Conservation (phyloP, 2,113 vertebrate genomes). For the Neodon shergylaensis region DNA sequence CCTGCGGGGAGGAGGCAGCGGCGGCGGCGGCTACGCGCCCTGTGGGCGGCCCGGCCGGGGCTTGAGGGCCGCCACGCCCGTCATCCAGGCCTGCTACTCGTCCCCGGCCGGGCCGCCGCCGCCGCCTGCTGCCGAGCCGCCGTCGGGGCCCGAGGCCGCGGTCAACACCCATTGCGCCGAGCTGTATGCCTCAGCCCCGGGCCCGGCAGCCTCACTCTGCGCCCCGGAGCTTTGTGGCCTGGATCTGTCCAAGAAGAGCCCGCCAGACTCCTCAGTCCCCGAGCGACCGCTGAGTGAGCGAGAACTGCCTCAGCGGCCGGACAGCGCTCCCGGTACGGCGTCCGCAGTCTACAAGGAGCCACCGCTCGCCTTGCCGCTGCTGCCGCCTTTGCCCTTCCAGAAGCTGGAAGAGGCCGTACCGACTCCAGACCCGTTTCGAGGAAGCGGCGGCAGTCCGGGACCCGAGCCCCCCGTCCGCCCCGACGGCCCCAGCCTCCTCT, state of each 20-base stretch:
- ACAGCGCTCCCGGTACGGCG: constrained; percentile 83
- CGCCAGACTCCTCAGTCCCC: constrained; percentile 87
- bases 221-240: constrained; percentile 93
- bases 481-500: constrained; percentile 87
- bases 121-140: constrained; percentile 74
- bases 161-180: constrained; percentile 93
- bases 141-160: constrained; percentile 87
- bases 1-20: constrained; percentile 87
- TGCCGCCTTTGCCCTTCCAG: constrained; percentile 75
- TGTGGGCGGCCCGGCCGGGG: constrained; percentile 90
- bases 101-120: constrained; percentile 85
- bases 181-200: constrained; percentile 91
- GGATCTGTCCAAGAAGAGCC: constrained; percentile 98
- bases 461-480: constrained; percentile 90
- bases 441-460: constrained; percentile 83
- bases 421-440: constrained; percentile 80
- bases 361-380: constrained; percentile 72
- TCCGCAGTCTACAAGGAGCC: constrained; percentile 88
- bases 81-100: constrained; percentile 95
- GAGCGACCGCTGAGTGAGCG: constrained; percentile 85
- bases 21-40: constrained; percentile 88
- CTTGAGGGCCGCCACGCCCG: constrained; percentile 92
- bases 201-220: constrained; percentile 87
- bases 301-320: constrained; percentile 84
- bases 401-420: constrained; percentile 77